phyloP scores from a whole-genome alignment of 2,113 vertebrate genomes.

The Anarhynchus alexandrinus region DNA sequence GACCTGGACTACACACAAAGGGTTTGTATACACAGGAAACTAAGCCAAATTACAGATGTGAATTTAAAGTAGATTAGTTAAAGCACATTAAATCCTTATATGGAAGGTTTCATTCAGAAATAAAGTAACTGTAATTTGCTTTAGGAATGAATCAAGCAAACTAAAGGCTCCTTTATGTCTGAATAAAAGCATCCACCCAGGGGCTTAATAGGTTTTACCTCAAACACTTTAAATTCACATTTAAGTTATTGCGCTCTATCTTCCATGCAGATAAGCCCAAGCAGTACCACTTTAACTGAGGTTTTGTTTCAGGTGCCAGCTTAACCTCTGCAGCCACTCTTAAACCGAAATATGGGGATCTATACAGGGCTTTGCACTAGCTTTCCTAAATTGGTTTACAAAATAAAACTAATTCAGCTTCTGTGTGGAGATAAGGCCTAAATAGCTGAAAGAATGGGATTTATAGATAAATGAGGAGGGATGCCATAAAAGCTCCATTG shows the following conservation, averaged over 20 bases:
- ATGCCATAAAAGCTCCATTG: slow-evolving; percentile 28
- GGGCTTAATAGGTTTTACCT: background rate
- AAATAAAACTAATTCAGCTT: slow-evolving; percentile 40
- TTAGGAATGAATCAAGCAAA: slow-evolving; percentile 29
- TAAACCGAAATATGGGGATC: background rate
- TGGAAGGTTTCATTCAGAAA: slow-evolving; percentile 19
- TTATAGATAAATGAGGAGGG: slow-evolving; percentile 36
- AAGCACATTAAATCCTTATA: slow-evolving; percentile 4
- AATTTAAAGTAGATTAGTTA: slow-evolving; percentile 23
- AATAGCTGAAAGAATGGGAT: slow-evolving; percentile 38
- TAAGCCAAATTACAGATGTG: slow-evolving; percentile 32
- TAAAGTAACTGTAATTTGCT: slow-evolving; percentile 21
- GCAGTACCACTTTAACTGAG: background rate
- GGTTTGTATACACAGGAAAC: background rate
- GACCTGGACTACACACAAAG: background rate
- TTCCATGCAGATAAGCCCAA: background rate
- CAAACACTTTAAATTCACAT: slow-evolving; percentile 14
- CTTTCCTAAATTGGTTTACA: slow-evolving; percentile 50
- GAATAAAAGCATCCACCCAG: background rate
- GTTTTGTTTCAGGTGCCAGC: slow-evolving; percentile 18
- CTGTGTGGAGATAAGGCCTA: slow-evolving; percentile 20
- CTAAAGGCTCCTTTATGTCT: background rate
- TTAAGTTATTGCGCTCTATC: background rate
- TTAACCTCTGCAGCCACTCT: background rate
- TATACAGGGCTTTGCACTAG: background rate